These are phyloP conservation scores for Rhizoglyphus robini DNA, from an alignment of 1,140 invertebrate genomes.

Conservation along the genomic window DNA sequence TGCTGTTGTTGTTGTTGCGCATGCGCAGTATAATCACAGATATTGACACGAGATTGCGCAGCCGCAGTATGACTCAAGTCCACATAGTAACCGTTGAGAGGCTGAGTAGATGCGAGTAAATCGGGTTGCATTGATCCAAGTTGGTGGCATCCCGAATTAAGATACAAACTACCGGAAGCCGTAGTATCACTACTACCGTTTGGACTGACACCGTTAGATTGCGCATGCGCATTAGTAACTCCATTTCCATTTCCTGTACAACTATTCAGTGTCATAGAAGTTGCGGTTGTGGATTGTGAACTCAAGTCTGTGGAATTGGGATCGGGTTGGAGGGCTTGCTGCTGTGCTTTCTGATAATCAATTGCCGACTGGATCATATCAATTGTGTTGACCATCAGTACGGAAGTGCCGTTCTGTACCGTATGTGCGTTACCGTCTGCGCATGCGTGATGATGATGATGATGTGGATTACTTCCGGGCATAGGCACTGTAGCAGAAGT, in stretches of 20 bases:
- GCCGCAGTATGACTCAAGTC: neutral
- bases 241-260: neutral
- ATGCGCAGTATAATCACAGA: constrained; percentile 1
- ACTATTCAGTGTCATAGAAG: constrained; percentile 1
- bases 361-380: neutral
- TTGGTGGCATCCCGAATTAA: neutral
- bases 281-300: constrained; percentile 15
- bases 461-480: neutral
- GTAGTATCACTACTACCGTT: neutral
- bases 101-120: neutral
- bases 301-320: neutral
- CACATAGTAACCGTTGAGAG: neutral
- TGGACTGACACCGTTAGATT: neutral
- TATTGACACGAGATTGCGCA: neutral
- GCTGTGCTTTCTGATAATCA: neutral
- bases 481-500: neutral
- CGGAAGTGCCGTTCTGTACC: too few species aligned
- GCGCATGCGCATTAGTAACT: neutral
- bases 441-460: neutral
- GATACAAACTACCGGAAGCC: neutral
- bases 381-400: neutral
- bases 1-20: neutral
- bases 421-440: neutral
- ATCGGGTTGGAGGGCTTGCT: neutral
- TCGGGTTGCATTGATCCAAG: neutral